A percentile compares a stretch with the other conserved stretches of the same genome.
phyloP scores from a whole-genome alignment of 2,888 invertebrate genomes.

The Mechanitis mazaeus region DNA sequence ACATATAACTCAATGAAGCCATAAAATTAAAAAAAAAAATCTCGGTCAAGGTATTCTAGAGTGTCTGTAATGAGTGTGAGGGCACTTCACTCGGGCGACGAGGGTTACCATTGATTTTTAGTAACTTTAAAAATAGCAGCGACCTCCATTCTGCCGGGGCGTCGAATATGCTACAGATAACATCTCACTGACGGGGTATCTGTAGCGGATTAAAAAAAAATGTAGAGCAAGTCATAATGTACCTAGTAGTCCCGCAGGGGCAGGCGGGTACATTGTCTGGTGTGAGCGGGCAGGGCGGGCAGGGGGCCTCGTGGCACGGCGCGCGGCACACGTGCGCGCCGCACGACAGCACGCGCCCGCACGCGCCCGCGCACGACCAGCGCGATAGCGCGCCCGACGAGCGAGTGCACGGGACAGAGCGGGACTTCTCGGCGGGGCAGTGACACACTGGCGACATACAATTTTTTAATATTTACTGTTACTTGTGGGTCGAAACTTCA shows the following conservation, averaged over 20 bases:
- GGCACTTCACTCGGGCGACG: too few species aligned
- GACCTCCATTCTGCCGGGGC: too few species aligned
- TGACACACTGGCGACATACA: conserved; percentile 48
- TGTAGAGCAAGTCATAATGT: conserved; percentile 17
- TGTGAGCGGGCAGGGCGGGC: conserved; percentile 80
- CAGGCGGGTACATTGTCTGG: conserved; percentile 49
- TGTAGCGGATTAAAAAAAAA: too few species aligned
- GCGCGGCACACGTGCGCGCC: conserved; percentile 92
- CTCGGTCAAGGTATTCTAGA: too few species aligned
- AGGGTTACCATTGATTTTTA: too few species aligned
- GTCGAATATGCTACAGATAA: too few species aligned
- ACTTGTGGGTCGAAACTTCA: too few species aligned
- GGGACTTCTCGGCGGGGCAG: conserved; percentile 49
- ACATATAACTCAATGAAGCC: too few species aligned
- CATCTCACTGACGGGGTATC: too few species aligned
- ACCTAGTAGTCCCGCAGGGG: conserved; percentile 62
- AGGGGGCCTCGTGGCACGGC: conserved; percentile 90
- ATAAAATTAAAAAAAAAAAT: too few species aligned
- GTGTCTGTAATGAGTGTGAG: too few species aligned
- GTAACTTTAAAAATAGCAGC: too few species aligned
- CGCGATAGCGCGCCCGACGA: conserved; percentile 36
- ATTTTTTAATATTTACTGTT: not conserved
- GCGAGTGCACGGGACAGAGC: conserved; percentile 46
- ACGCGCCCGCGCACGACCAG: conserved; percentile 83
- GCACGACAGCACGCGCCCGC: conserved; percentile 89